Percentiles rank a stretch among this genome's conserved stretches.
phyloP scores from a whole-genome alignment of 2,797 vertebrate genomes.

The Acanthurus lineatus region DNA sequence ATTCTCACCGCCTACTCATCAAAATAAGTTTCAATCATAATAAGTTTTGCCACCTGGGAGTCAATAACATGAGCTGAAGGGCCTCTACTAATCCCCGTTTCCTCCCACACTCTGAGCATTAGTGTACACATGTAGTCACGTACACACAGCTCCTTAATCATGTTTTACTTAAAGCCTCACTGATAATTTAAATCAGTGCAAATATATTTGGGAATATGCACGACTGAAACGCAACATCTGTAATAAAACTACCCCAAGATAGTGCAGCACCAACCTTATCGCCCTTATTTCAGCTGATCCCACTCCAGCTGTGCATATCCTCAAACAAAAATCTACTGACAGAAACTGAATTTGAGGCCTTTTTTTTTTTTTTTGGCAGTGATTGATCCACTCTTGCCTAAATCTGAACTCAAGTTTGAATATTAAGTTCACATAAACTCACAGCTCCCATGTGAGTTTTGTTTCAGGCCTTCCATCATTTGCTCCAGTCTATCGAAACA shows the following conservation, averaged over 20 bases:
- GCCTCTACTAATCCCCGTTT: not conserved
- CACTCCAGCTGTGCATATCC: not conserved
- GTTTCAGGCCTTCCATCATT: not conserved
- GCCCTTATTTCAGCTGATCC: not conserved
- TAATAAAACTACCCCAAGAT: not conserved
- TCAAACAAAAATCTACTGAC: conserved; percentile 3
- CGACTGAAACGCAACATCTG: conserved; percentile 13
- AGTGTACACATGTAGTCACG: not conserved
- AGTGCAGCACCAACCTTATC: not conserved
- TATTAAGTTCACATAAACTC: not conserved
- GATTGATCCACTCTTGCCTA: not conserved
- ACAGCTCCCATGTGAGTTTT: not conserved
- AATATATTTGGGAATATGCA: conserved; percentile 17
- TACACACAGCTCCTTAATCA: not conserved
- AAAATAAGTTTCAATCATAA: not conserved
- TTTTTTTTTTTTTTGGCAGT: not conserved
- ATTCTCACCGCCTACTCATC: conserved; percentile 2
- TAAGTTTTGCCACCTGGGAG: not conserved
- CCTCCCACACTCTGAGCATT: not conserved
- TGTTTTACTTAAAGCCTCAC: not conserved
- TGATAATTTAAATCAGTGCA: conserved; percentile 21
- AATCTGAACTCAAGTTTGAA: not conserved
- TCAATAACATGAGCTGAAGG: not conserved
- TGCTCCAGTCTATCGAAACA: too few relatives aligned
- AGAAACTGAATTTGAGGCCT: not conserved